These are phyloP conservation scores for Ethmia dodecea DNA, from an alignment of 2,888 invertebrate species.

Conservation along the genomic window DNA sequence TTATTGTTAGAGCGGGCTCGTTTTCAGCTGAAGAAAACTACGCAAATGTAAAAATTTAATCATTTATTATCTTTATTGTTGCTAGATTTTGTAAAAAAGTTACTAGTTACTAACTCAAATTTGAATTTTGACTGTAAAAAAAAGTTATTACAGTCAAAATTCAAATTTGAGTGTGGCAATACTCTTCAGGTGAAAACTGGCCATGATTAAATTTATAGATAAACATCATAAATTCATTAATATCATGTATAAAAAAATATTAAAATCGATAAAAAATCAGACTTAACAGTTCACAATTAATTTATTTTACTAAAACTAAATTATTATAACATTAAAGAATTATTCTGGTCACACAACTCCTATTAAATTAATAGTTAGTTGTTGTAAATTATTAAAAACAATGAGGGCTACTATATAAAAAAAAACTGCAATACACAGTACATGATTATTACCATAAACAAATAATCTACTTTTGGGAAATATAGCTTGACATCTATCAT, in stretches of 20 bases:
- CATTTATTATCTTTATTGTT: background rate
- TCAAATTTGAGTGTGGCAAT: background rate
- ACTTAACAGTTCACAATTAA: conserved; percentile 28
- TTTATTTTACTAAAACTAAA: conserved; percentile 43
- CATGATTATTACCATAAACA: too few species aligned
- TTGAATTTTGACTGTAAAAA: background rate
- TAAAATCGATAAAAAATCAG: conserved; percentile 13
- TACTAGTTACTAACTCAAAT: background rate
- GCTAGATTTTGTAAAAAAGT: background rate
- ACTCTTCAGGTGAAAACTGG: conserved; percentile 1
- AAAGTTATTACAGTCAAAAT: background rate
- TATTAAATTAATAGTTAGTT: conserved; percentile 47
- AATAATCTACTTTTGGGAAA: too few species aligned
- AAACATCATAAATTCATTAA: too few species aligned
- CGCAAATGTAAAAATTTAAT: too few species aligned
- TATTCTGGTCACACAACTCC: conserved; percentile 65
- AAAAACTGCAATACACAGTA: too few species aligned
- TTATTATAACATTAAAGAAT: conserved; percentile 46
- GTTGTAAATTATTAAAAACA: conserved; percentile 33
- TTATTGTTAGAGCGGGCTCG: too few species aligned
- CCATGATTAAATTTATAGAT: background rate
- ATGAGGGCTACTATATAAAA: background rate
- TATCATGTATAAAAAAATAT: background rate
- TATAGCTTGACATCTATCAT: too few species aligned
- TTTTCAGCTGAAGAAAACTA: too few species aligned